phyloP scores from a whole-genome alignment of 2,797 vertebrate genomes.

The Sebastes itinus region DNA sequence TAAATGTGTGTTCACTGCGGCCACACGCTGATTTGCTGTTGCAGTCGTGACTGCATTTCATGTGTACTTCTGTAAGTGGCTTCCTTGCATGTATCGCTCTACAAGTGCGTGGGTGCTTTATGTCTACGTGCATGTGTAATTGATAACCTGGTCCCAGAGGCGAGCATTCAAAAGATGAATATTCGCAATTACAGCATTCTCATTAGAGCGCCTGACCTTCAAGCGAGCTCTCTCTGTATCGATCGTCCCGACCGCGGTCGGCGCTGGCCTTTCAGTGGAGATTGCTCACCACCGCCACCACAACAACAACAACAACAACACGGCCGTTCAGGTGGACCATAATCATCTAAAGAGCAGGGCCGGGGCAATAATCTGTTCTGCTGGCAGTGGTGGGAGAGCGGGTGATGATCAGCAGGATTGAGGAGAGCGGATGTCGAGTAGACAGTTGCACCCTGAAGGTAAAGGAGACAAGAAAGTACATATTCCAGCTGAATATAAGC shows the following conservation, averaged over 20 bases:
- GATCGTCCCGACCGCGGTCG: conserved; percentile 62
- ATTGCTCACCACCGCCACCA: conserved; percentile 38
- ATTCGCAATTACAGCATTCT: conserved; percentile 79
- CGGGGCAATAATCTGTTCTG: conserved; percentile 24
- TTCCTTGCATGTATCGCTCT: conserved; percentile 6
- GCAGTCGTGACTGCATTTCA: not conserved
- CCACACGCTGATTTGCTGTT: not conserved
- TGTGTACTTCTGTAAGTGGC: not conserved
- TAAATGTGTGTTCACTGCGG: not conserved
- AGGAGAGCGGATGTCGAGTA: not conserved
- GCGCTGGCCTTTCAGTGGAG: conserved; percentile 71
- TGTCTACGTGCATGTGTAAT: conserved; percentile 48
- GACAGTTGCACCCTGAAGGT: not conserved
- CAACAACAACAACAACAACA: conserved; percentile 19
- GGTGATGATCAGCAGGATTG: conserved; percentile 6
- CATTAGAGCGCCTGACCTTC: conserved; percentile 83
- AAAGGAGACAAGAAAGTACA: not conserved
- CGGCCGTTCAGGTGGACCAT: conserved; percentile 23
- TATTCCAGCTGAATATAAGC: not conserved
- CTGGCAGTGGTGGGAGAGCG: not conserved
- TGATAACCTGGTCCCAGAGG: conserved; percentile 70
- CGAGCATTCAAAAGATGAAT: conserved; percentile 80
- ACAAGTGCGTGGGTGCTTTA: not conserved
- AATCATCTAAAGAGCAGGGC: conserved; percentile 49
- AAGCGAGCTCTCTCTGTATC: conserved; percentile 67